Evolutionary conservation across 2,888 invertebrate genomes (phyloP).

Genomic region (Drosophila meridiana): DNA sequence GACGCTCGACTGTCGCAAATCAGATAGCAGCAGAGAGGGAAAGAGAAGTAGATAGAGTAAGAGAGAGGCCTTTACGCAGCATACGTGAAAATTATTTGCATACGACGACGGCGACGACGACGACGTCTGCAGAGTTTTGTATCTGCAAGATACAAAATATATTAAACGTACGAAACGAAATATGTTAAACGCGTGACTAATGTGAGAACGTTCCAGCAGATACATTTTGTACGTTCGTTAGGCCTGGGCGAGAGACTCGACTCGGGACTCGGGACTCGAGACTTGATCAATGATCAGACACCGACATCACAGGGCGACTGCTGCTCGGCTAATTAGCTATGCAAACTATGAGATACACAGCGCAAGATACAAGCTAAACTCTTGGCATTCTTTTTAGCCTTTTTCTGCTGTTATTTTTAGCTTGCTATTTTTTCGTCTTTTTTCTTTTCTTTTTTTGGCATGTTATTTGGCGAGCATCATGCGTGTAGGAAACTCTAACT

Average conservation of each 20-base stretch:
- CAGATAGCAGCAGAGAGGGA: constrained; percentile 60
- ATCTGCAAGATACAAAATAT: constrained; percentile 67
- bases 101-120: constrained; percentile 35
- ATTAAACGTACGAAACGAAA: constrained; percentile 77
- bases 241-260: not conserved
- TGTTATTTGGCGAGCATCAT: constrained; percentile 38
- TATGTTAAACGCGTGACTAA: constrained; percentile 82
- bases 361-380: constrained; percentile 69
- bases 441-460: constrained; percentile 1
- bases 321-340: constrained; percentile 74
- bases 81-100: constrained; percentile 77
- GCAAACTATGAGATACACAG: constrained; percentile 80
- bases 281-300: constrained; percentile 70
- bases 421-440: not conserved
- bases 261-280: constrained; percentile 8
- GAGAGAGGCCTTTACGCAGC: constrained; percentile 55
- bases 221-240: constrained; percentile 70
- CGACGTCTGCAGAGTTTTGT: constrained; percentile 20
- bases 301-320: constrained; percentile 33
- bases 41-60: constrained; percentile 2
- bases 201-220: constrained; percentile 76
- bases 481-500: constrained; percentile 78
- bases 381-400: constrained; percentile 24
- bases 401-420: not conserved
- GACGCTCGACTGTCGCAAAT: constrained; percentile 77